These are phyloP conservation scores for Epirrhoe tristata DNA, from an alignment of 2,888 invertebrate genomes.

Conservation along the genomic window DNA sequence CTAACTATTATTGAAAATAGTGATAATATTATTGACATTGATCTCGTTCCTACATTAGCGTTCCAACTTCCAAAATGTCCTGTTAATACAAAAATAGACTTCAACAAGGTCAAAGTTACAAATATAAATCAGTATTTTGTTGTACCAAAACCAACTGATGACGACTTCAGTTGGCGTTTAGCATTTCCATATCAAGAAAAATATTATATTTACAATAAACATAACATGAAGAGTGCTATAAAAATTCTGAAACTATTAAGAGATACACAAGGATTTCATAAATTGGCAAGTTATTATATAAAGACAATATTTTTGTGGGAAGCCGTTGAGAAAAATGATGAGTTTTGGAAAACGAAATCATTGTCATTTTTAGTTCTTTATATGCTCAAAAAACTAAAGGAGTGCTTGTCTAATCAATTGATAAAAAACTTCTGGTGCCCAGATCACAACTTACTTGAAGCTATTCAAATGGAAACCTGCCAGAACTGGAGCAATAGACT, in stretches of 20 bases:
- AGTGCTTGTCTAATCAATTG: constrained; percentile 50
- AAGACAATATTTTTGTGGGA: constrained; percentile 71
- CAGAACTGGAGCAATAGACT: constrained; percentile 63
- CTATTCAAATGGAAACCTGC: constrained; percentile 60
- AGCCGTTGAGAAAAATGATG: constrained; percentile 46
- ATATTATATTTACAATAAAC: constrained; percentile 53
- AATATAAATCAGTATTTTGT: constrained; percentile 58
- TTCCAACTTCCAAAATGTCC: constrained; percentile 61
- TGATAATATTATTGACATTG: constrained; percentile 61
- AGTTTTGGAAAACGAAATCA: constrained; percentile 62
- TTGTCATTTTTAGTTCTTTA: constrained; percentile 58
- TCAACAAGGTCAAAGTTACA: constrained; percentile 50
- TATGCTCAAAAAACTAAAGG: constrained; percentile 61
- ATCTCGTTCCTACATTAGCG: constrained; percentile 66
- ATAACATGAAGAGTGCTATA: constrained; percentile 64
- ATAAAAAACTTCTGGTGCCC: constrained; percentile 68
- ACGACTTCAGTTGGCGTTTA: constrained; percentile 65
- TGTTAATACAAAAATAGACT: constrained; percentile 53
- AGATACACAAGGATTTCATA: constrained; percentile 64
- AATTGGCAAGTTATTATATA: constrained; percentile 68
- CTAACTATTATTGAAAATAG: constrained; percentile 56
- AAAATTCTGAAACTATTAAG: constrained; percentile 65
- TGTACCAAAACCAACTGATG: constrained; percentile 65
- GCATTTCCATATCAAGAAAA: constrained; percentile 70
- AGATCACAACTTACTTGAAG: constrained; percentile 61